Conservation (phyloP, 2,888 invertebrate genomes). For the Pseudococcus jackbeardsleyi region DNA sequence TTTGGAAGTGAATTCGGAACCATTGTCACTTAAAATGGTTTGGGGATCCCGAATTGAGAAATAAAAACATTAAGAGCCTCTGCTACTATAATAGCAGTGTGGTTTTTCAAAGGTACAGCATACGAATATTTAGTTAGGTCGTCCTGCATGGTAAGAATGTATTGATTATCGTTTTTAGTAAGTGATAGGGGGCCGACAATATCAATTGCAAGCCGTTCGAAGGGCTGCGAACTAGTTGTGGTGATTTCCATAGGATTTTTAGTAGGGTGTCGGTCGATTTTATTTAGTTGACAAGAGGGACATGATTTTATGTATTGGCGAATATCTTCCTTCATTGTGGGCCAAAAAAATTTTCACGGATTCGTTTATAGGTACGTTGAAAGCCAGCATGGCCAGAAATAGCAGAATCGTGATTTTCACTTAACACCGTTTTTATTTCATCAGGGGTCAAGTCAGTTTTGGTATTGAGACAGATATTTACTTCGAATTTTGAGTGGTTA, state of each 20-base stretch:
- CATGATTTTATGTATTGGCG: background rate
- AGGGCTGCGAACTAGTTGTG: background rate
- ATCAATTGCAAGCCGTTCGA: background rate
- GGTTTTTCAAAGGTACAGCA: slow-evolving; percentile 68
- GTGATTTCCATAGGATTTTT: slow-evolving; percentile 50
- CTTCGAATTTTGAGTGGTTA: no score
- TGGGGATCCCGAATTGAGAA: slow-evolving; percentile 63
- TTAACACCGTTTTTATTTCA: no score
- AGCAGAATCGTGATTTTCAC: no score
- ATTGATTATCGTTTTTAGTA: no score
- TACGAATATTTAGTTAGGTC: slow-evolving; percentile 25
- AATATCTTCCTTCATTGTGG: slow-evolving; percentile 2
- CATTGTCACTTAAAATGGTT: no score
- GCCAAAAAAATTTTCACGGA: background rate
- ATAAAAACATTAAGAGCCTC: slow-evolving; percentile 68
- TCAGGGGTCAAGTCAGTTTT: no score
- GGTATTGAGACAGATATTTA: no score
- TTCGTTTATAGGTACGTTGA: background rate
- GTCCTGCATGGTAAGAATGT: slow-evolving; percentile 8
- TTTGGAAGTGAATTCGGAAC: no score
- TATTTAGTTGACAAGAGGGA: background rate
- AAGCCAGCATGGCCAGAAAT: no score
- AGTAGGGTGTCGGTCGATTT: background rate
- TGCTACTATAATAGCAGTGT: slow-evolving; percentile 69
- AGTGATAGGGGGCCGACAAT: slow-evolving; percentile 12